Base-by-base conservation (phyloP, 2,797 vertebrate genomes). In the Carapus acus region DNA sequence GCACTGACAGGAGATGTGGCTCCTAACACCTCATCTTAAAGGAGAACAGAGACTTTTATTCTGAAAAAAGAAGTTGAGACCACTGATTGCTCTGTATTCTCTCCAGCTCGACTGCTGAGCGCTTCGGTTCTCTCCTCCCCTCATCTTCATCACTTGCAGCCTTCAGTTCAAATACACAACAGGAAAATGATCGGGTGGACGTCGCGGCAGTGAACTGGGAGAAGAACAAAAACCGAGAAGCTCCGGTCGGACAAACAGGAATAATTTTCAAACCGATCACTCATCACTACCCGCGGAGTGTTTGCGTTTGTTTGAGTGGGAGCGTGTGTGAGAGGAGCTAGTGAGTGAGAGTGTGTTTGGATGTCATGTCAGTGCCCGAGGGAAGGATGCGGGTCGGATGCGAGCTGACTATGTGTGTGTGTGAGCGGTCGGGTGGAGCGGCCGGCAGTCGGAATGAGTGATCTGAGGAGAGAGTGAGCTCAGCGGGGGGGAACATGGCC, bases 401-500 rank as follows among this genome's bases (percentile, higher is more conserved):
- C 66, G 75, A 78, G 43, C 77, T 67, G 59, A 43, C 79, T 72
- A 71, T 76, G 33, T 8, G 60, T 60, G 71, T 19, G 79, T 81
- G 84, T 78, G 77, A n/a, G n/a, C n/a, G n/a, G n/a, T n/a, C n/a
- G n/a, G 74, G 43, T 77, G 71, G 67, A 83, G 69, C 54, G 78
- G 62, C 72, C 77, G 75, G 62, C 76, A 74, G 71, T 69, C 77
- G 65, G 77, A 58, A 83, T 87, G 84, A 85, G 73, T 74, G 66
- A 79, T 62, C 59, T 21, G 71, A 64, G 74, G 41, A 49, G 64
- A 59, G 66, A 75, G 67, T 73, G 49, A 81, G 51, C 78, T 87
- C 67, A 63, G 77, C 75, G 77, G 73, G 76, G 83, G 80, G 79
- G 77, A 85, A 78, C 82, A 86, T 88, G 86, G 85, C 81, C 69